A percentile compares a stretch with the other conserved stretches of the same genome.
phyloP scores from a whole-genome alignment of 2,888 invertebrate species.

The Pterobdella sp. region DNA sequence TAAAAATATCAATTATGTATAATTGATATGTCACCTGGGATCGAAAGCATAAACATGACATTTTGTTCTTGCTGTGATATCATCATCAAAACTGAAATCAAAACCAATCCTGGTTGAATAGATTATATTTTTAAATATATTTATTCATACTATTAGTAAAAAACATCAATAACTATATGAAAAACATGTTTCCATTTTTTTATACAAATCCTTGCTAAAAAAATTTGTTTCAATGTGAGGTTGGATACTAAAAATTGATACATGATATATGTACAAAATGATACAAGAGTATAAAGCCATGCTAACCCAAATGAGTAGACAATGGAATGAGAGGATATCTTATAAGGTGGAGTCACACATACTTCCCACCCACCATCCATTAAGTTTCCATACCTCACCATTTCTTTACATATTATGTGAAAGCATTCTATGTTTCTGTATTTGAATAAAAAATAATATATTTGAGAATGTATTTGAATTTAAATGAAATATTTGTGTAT shows the following conservation, averaged over 20 bases:
- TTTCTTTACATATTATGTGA: constrained; percentile 20
- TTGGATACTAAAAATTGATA: neutral
- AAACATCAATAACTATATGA: too few species aligned
- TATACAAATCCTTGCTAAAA: too few species aligned
- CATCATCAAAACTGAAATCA: constrained; percentile 38
- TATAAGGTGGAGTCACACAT: constrained; percentile 44
- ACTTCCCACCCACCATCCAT: constrained; percentile 48
- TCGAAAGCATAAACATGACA: constrained; percentile 45
- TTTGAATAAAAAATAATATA: neutral
- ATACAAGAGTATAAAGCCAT: neutral
- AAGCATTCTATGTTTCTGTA: constrained; percentile 11
- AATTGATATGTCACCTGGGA: constrained; percentile 35
- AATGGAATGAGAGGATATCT: constrained; percentile 41
- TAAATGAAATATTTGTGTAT: neutral
- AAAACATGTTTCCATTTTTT: too few species aligned
- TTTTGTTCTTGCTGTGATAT: constrained; percentile 37
- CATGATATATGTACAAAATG: neutral
- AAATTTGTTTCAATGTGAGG: too few species aligned
- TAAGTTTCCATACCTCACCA: constrained; percentile 28
- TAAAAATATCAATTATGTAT: too few species aligned
- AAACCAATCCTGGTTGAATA: constrained; percentile 34
- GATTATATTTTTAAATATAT: neutral
- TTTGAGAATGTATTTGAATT: neutral
- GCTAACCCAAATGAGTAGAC: constrained; percentile 43
- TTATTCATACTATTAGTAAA: neutral